phyloP scores from a whole-genome alignment of 2,888 invertebrate species.

The Lithosia quadra region DNA sequence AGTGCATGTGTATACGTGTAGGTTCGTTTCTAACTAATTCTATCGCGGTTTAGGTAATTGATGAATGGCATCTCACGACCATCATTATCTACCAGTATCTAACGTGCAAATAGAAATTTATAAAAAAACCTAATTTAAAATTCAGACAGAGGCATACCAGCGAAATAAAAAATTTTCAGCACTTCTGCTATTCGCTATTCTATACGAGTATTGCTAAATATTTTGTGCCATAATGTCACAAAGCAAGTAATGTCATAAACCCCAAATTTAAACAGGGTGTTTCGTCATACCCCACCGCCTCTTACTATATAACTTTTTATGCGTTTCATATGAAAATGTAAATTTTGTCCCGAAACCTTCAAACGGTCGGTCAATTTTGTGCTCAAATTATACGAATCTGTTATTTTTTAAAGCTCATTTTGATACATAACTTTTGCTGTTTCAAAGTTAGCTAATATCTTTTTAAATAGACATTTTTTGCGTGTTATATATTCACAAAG shows the following conservation, averaged over 20 bases:
- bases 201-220: too few species aligned
- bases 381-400: conserved; percentile 2
- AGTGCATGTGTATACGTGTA: too few species aligned
- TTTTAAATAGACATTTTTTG: conserved; percentile 4
- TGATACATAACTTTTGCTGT: conserved; percentile 25
- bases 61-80: too few species aligned
- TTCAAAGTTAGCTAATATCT: conserved; percentile 22
- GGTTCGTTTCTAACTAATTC: too few species aligned
- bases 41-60: too few species aligned
- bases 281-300: neutral
- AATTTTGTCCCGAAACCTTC: neutral
- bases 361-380: neutral
- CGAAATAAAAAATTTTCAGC: too few species aligned
- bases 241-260: neutral
- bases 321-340: neutral
- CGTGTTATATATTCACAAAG: neutral
- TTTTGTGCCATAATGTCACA: too few species aligned
- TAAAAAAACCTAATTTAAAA: too few species aligned
- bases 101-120: too few species aligned
- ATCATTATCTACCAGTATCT: too few species aligned
- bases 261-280: neutral
- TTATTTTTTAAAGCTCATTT: conserved; percentile 8
- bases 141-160: too few species aligned
- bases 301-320: neutral
- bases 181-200: too few species aligned